Percentiles rank a stretch among this genome's conserved stretches.
Conservation (phyloP, 2,797 vertebrate genomes). For the Tokudaia muenninki region DNA sequence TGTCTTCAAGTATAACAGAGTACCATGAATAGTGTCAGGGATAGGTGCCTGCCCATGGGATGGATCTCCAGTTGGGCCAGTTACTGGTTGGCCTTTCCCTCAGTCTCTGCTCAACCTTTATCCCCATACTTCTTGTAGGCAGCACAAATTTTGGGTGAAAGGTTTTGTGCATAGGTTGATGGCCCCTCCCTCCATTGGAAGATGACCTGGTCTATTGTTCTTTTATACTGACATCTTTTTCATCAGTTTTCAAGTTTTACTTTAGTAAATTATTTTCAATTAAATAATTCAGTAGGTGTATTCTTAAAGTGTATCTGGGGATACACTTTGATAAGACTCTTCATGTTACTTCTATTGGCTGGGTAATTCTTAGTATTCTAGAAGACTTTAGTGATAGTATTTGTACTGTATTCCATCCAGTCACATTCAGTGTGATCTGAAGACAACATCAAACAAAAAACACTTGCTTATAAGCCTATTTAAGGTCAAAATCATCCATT, state of each 20-base stretch:
- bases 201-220: neutral
- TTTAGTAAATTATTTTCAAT: conserved; percentile 62
- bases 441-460: neutral
- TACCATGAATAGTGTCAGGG: neutral
- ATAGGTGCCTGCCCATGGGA: neutral
- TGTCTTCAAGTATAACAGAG: neutral
- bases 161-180: neutral
- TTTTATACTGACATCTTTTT: conserved; percentile 55
- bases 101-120: neutral
- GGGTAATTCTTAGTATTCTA: neutral
- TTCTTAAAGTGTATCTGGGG: conserved; percentile 20
- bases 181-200: neutral
- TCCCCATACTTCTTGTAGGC: neutral
- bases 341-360: neutral
- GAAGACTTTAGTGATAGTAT: neutral
- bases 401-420: neutral
- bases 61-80: neutral
- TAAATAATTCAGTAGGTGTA: conserved; percentile 1
- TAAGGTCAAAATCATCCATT: neutral
- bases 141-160: neutral
- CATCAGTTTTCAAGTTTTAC: conserved; percentile 24
- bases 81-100: neutral
- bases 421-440: neutral
- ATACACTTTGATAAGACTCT: conserved; percentile 45
- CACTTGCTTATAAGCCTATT: neutral